Conservation (phyloP, 2,888 invertebrate species). For the Dioctria linearis region DNA sequence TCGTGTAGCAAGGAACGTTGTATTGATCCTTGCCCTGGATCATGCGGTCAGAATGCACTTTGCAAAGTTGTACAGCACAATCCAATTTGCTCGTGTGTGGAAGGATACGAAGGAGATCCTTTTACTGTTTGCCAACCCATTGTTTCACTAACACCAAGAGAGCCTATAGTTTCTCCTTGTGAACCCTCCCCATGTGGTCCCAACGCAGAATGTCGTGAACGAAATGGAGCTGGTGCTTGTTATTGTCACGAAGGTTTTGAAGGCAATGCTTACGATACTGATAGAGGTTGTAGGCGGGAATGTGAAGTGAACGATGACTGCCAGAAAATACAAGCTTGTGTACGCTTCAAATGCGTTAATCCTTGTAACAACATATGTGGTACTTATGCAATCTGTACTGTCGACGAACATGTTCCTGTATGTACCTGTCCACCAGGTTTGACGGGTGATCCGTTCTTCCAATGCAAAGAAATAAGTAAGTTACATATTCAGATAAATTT, state of each 20-base stretch:
- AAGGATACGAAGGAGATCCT: conserved; percentile 84
- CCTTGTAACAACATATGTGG: conserved; percentile 91
- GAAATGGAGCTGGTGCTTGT: conserved; percentile 89
- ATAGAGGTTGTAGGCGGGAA: conserved; percentile 79
- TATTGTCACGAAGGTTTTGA: conserved; percentile 83
- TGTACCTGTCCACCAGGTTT: conserved; percentile 83
- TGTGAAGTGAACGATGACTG: conserved; percentile 87
- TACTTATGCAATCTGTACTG: conserved; percentile 82
- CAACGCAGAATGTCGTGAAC: conserved; percentile 86
- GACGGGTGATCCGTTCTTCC: conserved; percentile 87
- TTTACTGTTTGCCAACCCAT: conserved; percentile 60
- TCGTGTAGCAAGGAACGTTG: conserved; percentile 88
- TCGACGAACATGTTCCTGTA: conserved; percentile 84
- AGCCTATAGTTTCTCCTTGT: conserved; percentile 82
- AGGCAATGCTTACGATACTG: conserved; percentile 85
- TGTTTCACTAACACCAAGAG: conserved; percentile 75
- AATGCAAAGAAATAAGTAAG: conserved; percentile 76
- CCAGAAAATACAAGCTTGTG: conserved; percentile 80
- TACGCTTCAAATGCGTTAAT: conserved; percentile 86
- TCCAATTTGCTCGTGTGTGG: conserved; percentile 85
- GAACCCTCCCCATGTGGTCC: conserved; percentile 88
- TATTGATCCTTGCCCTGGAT: conserved; percentile 85
- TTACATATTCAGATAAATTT: conserved; percentile 8
- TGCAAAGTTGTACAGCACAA: conserved; percentile 89
- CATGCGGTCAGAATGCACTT: conserved; percentile 84